A percentile compares a stretch with the other conserved stretches of the same genome.
phyloP scores from a whole-genome alignment of 2,797 vertebrate species.

The Chelon labrosus region DNA sequence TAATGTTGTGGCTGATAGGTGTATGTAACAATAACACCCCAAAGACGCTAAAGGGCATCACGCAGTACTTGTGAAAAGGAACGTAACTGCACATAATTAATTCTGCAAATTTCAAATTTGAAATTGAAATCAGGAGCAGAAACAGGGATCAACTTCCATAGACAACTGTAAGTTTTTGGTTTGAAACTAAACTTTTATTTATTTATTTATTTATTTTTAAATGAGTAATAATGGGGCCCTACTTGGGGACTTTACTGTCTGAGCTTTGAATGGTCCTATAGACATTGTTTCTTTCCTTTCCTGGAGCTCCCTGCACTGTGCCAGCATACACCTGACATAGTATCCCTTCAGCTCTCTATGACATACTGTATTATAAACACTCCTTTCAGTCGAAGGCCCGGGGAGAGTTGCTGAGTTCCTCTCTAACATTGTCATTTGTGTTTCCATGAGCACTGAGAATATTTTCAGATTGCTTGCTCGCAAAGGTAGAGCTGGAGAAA shows the following conservation, averaged over 20 bases:
- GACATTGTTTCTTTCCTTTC: not conserved
- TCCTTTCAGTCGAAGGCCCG: not conserved
- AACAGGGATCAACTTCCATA: not conserved
- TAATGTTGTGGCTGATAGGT: too few relatives aligned
- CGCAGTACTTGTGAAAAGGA: not conserved
- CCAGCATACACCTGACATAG: constrained; percentile 1
- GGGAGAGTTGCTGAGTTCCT: constrained; percentile 15
- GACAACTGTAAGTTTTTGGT: too few relatives aligned
- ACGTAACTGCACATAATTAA: not conserved
- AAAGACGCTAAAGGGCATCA: not conserved
- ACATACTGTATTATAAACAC: constrained; percentile 9
- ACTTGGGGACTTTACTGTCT: not conserved
- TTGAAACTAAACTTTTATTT: too few relatives aligned
- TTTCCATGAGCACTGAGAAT: constrained; percentile 17
- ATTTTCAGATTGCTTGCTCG: constrained; percentile 15
- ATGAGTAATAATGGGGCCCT: not conserved
- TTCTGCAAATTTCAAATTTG: too few relatives aligned
- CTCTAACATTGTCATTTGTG: constrained; percentile 21
- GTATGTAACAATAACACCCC: too few relatives aligned
- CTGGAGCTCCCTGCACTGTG: not conserved
- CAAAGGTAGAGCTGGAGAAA: not conserved
- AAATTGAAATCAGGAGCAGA: not conserved
- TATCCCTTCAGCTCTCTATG: not conserved
- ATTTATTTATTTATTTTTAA: too few relatives aligned
- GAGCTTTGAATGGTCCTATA: not conserved